phyloP scores from a whole-genome alignment of 2,888 invertebrate genomes.

The Trachelus troglodyta region DNA sequence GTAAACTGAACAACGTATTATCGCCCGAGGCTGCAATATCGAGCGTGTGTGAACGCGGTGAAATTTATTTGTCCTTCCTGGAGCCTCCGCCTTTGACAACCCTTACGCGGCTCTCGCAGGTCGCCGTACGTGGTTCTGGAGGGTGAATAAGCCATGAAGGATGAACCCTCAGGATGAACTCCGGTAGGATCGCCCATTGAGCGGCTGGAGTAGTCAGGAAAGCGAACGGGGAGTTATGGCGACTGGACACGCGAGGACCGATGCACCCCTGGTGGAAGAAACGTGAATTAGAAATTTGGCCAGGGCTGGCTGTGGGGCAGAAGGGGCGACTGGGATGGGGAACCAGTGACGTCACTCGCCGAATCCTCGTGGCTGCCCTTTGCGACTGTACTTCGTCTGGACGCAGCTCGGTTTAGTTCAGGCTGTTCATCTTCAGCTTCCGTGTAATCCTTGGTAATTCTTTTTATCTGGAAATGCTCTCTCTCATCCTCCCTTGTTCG shows the following conservation, averaged over 20 bases:
- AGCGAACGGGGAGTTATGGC: neutral
- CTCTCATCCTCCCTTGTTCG: neutral
- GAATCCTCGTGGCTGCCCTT: neutral
- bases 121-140: neutral
- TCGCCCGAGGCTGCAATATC: constrained; percentile 43
- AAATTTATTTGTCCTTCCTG: neutral
- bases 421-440: neutral
- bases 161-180: neutral
- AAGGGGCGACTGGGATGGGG: neutral
- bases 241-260: neutral
- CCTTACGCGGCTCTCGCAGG: neutral
- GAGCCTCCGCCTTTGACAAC: neutral
- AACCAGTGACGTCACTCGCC: neutral
- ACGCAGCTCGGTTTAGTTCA: neutral
- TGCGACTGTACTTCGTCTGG: neutral
- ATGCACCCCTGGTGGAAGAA: neutral
- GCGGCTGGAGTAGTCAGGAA: neutral
- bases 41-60: constrained; percentile 19
- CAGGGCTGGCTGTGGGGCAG: neutral
- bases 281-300: neutral
- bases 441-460: neutral
- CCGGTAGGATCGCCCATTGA: neutral
- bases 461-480: neutral
- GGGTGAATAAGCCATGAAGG: neutral
- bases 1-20: constrained; percentile 33